Conservation (phyloP, 2,113 vertebrate genomes). For the Sitta europaea region DNA sequence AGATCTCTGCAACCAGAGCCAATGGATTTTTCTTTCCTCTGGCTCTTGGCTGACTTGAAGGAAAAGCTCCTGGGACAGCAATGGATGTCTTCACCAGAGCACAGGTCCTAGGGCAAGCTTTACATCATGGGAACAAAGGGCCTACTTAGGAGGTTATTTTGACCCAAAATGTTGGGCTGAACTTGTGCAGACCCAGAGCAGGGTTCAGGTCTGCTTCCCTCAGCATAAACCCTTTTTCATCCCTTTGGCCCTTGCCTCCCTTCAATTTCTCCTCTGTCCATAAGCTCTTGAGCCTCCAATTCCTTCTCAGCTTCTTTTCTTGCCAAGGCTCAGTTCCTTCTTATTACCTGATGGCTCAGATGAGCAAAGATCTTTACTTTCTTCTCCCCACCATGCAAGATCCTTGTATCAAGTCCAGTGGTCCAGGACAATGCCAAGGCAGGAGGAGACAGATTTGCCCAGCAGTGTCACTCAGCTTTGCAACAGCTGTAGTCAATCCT, state of each 20-base stretch:
- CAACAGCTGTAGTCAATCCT: not conserved
- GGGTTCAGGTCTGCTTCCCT: not conserved
- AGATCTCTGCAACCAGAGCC: not conserved
- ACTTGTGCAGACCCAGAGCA: not conserved
- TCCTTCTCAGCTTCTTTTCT: not conserved
- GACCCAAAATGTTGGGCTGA: not conserved
- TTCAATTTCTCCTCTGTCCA: not conserved
- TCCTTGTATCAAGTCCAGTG: not conserved
- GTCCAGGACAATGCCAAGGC: not conserved
- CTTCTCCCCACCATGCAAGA: not conserved
- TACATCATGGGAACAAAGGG: not conserved
- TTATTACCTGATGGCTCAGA: not conserved
- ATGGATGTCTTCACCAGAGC: not conserved
- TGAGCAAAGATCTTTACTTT: not conserved
- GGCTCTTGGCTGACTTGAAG: not conserved
- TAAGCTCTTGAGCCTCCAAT: not conserved
- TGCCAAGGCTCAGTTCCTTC: not conserved
- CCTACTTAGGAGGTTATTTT: not conserved
- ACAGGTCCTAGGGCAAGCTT: not conserved
- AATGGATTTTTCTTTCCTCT: not conserved
- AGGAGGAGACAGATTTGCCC: not conserved
- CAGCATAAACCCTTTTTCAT: not conserved
- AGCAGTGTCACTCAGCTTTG: not conserved
- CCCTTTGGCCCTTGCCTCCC: not conserved
- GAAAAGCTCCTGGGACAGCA: not conserved